Evolutionary conservation across 2,888 invertebrate genomes (phyloP).

Genomic region (Leptura quadrifasciata): DNA sequence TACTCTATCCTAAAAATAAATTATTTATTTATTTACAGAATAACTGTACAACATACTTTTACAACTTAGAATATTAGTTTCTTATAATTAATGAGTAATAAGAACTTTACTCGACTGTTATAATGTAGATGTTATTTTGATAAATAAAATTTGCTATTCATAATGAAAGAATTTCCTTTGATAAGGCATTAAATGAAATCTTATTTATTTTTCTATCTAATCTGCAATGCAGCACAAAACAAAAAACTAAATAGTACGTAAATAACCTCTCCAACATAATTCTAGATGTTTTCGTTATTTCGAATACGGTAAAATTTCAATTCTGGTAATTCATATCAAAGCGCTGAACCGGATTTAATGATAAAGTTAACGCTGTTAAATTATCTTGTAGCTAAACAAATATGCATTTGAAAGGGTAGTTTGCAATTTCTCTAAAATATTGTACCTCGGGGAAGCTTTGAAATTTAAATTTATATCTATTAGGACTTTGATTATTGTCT

Average conservation of each 20-base stretch:
- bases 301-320: slow-evolving; percentile 32
- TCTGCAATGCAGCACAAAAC: not conserved
- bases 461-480: slow-evolving; percentile 39
- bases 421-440: slow-evolving; percentile 39
- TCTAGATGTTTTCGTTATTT: slow-evolving; percentile 19
- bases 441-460: slow-evolving; percentile 37
- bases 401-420: slow-evolving; percentile 42
- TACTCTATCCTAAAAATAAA: too few relatives aligned
- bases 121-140: not conserved
- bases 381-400: slow-evolving; percentile 38
- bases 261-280: slow-evolving; percentile 17
- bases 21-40: too few relatives aligned
- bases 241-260: slow-evolving; percentile 11
- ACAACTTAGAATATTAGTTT: too few relatives aligned
- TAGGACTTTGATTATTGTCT: slow-evolving; percentile 38
- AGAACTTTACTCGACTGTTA: not conserved
- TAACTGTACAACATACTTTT: too few relatives aligned
- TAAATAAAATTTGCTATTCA: not conserved
- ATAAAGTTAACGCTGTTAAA: slow-evolving; percentile 39
- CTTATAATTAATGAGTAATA: too few relatives aligned
- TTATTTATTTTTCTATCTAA: not conserved
- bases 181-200: too few relatives aligned
- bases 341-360: slow-evolving; percentile 31
- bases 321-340: slow-evolving; percentile 36
- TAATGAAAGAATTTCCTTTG: not conserved